Evolutionary conservation across 1,140 invertebrate species (phyloP), one percentile per base, ranked within the genome.

Genomic region (Euwallacea similis): DNA sequence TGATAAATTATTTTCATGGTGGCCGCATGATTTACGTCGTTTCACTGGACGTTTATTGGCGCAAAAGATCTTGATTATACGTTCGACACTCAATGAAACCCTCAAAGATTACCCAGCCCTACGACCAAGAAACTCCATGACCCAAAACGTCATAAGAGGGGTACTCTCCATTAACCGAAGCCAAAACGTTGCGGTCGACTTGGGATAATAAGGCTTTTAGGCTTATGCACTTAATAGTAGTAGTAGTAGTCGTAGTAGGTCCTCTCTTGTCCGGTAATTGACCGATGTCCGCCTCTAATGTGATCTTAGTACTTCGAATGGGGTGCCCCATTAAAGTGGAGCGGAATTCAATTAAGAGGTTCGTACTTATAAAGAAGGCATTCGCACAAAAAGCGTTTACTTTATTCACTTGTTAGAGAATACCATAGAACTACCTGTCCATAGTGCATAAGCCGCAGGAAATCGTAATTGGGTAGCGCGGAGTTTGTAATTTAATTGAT

Each of bases 401-500:
- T 33, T 33, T 50, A 50, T 50, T 50, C 46, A 50, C 46, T 50
- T 50, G 46, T 50, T 50, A 50, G 46, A 50, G 46, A 10, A 50
- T 50, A 50, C 46, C 46, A 50, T 11, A 50, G 46, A 50, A 50
- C 9, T 50, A 50, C 46, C 46, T 50, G 46, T 11, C 9, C 46
- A 50, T 50, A 50, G 46, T 58, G 55, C 55, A 58, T 58, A 58
- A 58, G 10, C 44, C 68, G 68, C 74, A 76, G 74, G 74, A 76
- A 76, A 74, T 73, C 64, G 72, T 76, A 76, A 76, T 76, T 76
- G 74, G 74, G 74, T 76, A 76, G 69, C 63, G 69, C 62, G 69
- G 74, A 72, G 71, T 76, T 68, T 76, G 74, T 76, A 76, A 76
- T 74, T 76, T 76, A 76, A 76, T 76, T 76, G 74, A 74, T 76